These are phyloP conservation scores for Eupelmus urozonus DNA, from an alignment of 2,888 invertebrate species.

Conservation along the genomic window DNA sequence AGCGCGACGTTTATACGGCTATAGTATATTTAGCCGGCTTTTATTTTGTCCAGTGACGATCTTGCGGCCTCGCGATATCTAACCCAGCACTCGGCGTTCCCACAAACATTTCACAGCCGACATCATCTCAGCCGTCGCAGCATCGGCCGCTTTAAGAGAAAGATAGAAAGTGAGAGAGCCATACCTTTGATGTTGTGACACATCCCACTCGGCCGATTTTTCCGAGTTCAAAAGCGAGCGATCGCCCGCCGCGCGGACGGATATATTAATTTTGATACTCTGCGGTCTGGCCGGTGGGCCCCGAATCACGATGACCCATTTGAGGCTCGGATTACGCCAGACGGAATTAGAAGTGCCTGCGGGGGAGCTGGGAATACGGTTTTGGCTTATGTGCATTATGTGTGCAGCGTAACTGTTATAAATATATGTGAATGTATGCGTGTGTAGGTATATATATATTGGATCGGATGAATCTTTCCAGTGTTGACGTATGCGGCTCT, in stretches of 20 bases:
- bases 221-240: not conserved
- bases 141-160: no score
- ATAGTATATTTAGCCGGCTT: no score
- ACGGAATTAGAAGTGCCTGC: slow-evolving; percentile 28
- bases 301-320: slow-evolving; percentile 37
- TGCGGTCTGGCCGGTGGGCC: not conserved
- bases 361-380: no score
- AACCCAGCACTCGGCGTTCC: no score
- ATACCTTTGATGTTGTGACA: slow-evolving; percentile 5
- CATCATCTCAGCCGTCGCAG: not conserved
- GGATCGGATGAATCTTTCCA: not conserved
- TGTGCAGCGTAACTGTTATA: not conserved
- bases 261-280: slow-evolving; percentile 15
- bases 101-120: not conserved
- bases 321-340: not conserved
- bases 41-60: no score
- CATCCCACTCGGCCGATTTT: slow-evolving; percentile 5
- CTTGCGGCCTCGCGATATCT: no score
- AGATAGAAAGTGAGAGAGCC: no score
- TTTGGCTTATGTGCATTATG: not conserved
- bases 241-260: slow-evolving; percentile 27
- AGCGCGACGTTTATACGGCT: no score
- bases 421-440: not conserved
- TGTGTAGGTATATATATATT: not conserved
- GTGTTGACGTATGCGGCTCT: no score